phyloP scores from a whole-genome alignment of 2,113 vertebrate species.

The Candoia aspera region DNA sequence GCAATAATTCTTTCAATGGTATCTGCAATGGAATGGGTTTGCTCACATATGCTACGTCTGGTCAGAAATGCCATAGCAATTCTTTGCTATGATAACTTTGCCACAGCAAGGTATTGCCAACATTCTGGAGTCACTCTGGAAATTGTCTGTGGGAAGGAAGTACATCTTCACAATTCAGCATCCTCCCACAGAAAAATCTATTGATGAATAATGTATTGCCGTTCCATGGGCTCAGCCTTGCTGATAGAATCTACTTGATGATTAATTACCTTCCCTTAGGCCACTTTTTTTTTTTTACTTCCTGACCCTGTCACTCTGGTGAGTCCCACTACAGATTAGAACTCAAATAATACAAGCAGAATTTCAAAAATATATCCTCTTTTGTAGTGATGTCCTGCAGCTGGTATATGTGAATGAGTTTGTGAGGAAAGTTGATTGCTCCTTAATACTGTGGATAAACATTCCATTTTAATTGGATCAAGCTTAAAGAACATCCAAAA shows the following conservation, averaged over 20 bases:
- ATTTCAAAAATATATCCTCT: constrained; percentile 18
- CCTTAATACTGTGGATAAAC: not conserved
- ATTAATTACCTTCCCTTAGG: constrained; percentile 33
- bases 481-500: not conserved
- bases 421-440: not conserved
- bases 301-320: constrained; percentile 23
- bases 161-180: not conserved
- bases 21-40: not conserved
- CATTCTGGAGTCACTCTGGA: not conserved
- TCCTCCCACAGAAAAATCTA: constrained; percentile 11
- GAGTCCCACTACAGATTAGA: constrained; percentile 15
- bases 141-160: not conserved
- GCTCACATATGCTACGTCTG: not conserved
- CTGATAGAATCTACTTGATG: constrained; percentile 34
- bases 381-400: constrained; percentile 13
- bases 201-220: constrained; percentile 36
- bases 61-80: not conserved
- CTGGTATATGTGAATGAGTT: not conserved
- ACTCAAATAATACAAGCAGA: constrained; percentile 10
- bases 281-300: not conserved
- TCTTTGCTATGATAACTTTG: not conserved
- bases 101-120: not conserved
- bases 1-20: not conserved
- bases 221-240: constrained; percentile 14
- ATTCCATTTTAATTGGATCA: not conserved